These are phyloP conservation scores for Gallinago nigripennis DNA, from an alignment of 2,797 vertebrate species.

Conservation along the genomic window DNA sequence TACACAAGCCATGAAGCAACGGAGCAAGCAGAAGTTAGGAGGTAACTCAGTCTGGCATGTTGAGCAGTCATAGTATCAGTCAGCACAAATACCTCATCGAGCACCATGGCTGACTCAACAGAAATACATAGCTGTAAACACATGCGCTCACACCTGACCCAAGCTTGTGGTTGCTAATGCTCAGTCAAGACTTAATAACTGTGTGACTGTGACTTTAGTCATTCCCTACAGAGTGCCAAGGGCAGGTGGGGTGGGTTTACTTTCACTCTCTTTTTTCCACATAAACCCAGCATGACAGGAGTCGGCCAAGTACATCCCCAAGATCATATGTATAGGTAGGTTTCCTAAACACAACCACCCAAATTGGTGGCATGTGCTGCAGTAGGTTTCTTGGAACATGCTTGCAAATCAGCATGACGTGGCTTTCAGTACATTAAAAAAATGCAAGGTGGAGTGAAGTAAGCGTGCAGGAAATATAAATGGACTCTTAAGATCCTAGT, in stretches of 20 bases:
- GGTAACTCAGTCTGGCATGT: fast-evolving
- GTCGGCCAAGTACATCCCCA: neutral
- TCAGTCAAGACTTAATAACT: neutral
- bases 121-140: neutral
- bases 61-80: neutral
- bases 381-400: neutral
- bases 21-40: fast-evolving
- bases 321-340: neutral
- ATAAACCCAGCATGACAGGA: neutral
- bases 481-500: neutral
- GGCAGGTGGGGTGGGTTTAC: neutral
- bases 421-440: neutral
- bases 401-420: neutral
- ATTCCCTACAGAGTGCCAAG: neutral
- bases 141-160: neutral
- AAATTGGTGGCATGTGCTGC: neutral
- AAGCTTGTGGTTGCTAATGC: neutral
- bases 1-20: neutral
- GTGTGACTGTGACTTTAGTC: neutral
- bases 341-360: neutral
- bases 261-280: neutral
- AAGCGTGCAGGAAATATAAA: neutral
- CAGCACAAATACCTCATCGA: neutral
- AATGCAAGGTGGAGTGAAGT: neutral
- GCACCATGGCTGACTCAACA: neutral